Conservation (phyloP, 2,888 invertebrate genomes). For the Ormyrus rosae region DNA sequence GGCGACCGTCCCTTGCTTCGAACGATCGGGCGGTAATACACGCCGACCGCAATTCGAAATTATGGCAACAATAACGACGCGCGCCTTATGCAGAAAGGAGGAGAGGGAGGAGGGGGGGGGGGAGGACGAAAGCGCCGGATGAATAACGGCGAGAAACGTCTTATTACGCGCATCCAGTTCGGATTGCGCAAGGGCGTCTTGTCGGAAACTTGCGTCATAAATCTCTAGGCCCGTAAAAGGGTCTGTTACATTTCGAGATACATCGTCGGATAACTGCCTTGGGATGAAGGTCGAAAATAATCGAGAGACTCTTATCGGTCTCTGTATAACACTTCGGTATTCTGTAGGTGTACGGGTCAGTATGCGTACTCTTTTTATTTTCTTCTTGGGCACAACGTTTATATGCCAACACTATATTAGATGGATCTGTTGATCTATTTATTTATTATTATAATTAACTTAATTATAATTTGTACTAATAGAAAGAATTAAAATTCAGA, state of each 20-base stretch:
- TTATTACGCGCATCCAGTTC: conserved; percentile 6
- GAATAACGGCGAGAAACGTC: conserved; percentile 5
- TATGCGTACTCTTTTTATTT: too few relatives aligned
- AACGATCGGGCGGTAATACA: too few relatives aligned
- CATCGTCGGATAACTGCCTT: conserved; percentile 2
- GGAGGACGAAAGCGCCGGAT: neutral
- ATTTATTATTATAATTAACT: too few relatives aligned
- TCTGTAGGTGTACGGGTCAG: too few relatives aligned
- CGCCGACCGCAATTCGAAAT: neutral
- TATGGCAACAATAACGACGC: neutral
- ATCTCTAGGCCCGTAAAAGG: conserved; percentile 8
- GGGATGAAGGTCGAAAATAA: neutral
- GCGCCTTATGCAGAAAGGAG: neutral
- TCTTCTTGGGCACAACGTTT: too few relatives aligned
- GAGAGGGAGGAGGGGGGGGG: neutral
- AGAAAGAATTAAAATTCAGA: too few relatives aligned
- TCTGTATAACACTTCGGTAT: too few relatives aligned
- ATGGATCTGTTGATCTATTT: too few relatives aligned
- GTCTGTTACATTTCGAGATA: neutral
- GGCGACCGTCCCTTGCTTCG: too few relatives aligned
- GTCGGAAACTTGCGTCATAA: conserved; percentile 16
- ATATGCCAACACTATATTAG: too few relatives aligned
- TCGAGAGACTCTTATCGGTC: too few relatives aligned
- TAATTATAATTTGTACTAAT: too few relatives aligned
- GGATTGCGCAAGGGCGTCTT: neutral